Evolutionary conservation across 2,113 vertebrate genomes (phyloP).

Genomic region (Astatoreochromis straeleni): DNA sequence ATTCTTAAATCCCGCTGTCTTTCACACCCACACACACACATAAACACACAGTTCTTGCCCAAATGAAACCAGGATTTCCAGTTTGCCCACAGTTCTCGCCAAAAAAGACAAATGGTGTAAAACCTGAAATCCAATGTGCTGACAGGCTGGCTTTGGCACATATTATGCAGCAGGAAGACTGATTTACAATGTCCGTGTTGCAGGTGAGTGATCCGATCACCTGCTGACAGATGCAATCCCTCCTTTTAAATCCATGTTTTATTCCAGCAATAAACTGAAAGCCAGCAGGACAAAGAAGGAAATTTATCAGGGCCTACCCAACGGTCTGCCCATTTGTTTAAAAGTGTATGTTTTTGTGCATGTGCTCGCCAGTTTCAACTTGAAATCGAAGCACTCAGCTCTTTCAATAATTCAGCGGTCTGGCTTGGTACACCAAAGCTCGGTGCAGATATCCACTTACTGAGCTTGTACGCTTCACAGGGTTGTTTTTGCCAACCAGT

Average conservation of each 20-base stretch:
- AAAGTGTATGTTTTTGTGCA: background rate
- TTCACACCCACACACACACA: background rate
- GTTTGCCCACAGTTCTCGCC: constrained; percentile 29
- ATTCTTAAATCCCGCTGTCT: background rate
- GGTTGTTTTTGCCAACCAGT: constrained; percentile 50
- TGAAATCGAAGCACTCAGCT: constrained; percentile 52
- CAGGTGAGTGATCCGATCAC: background rate
- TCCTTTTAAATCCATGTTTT: background rate
- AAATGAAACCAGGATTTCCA: constrained; percentile 52
- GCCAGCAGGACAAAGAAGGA: background rate
- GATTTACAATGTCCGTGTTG: background rate
- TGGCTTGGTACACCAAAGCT: constrained; percentile 42
- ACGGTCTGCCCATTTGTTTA: background rate
- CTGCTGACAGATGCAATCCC: background rate
- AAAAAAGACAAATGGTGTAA: background rate
- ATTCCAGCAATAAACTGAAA: background rate
- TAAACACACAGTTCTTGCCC: background rate
- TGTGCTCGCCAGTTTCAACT: background rate
- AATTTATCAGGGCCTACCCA: background rate
- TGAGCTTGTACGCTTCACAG: background rate
- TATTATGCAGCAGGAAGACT: background rate
- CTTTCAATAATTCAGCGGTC: constrained; percentile 72
- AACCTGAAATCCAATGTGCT: constrained; percentile 6
- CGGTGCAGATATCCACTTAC: constrained; percentile 49
- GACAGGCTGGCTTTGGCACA: background rate